Conservation (phyloP, 37 sponge, comb jelly and placozoan species). For the Eunapius fragilis region DNA sequence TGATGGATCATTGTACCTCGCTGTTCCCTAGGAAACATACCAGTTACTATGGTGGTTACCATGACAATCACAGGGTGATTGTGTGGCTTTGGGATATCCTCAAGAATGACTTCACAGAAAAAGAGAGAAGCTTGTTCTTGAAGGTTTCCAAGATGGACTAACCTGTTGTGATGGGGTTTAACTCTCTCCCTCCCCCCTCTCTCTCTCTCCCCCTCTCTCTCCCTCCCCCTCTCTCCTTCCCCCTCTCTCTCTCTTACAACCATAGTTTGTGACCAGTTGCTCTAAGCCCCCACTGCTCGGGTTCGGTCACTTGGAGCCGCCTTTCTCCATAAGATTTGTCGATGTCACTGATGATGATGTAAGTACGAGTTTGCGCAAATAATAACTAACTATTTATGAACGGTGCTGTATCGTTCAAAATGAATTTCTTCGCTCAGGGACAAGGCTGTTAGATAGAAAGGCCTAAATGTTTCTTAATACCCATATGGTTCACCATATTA, state of each 20-base stretch:
- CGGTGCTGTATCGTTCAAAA: neutral
- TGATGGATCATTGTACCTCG: neutral
- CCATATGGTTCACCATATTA: too few species aligned
- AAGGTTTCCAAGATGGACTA: constrained; percentile 50
- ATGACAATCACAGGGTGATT: constrained; percentile 86
- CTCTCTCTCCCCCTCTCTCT: neutral
- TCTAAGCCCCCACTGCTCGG: constrained; percentile 95
- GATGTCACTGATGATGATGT: constrained; percentile 80
- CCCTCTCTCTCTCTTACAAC: neutral
- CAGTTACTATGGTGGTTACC: constrained; percentile 94
- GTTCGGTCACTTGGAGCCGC: constrained; percentile 86
- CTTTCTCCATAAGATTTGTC: constrained; percentile 90
- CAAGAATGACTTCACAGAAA: constrained; percentile 79
- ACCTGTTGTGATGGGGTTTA: too few species aligned
- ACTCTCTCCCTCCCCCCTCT: neutral
- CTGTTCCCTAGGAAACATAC: constrained; percentile 66
- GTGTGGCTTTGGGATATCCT: constrained; percentile 98
- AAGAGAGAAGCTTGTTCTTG: constrained; percentile 81
- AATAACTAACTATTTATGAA: neutral
- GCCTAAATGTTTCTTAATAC: too few species aligned
- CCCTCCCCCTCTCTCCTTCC: neutral
- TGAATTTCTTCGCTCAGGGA: too few species aligned
- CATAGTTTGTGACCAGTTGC: constrained; percentile 98
- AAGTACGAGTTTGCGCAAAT: too few species aligned
- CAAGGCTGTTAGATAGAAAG: too few species aligned